Evolutionary conservation across 2,113 vertebrate species (phyloP).

Genomic region (Lichenostomus cassidix): DNA sequence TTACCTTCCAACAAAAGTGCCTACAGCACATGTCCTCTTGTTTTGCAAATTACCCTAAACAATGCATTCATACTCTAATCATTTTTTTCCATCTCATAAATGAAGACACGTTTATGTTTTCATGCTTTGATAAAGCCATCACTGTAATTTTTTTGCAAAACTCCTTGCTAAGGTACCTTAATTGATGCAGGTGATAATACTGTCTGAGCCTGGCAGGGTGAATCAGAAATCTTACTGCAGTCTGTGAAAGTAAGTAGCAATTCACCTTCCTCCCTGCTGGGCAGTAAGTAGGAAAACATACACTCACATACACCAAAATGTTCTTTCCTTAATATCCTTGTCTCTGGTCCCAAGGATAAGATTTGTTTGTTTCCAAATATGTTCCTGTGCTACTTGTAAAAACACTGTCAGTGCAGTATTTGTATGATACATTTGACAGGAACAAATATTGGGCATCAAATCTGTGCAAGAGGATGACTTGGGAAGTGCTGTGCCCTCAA

Average conservation of each 20-base stretch:
- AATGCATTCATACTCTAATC: constrained; percentile 15
- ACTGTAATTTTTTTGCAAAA: constrained; percentile 37
- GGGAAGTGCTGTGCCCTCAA: neutral
- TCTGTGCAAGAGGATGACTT: neutral
- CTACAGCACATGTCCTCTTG: neutral
- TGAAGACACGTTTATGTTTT: neutral
- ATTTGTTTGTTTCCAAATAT: constrained; percentile 54
- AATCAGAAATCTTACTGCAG: constrained; percentile 25
- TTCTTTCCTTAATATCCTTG: constrained; percentile 53
- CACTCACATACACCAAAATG: constrained; percentile 59
- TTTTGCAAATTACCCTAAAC: constrained; percentile 1
- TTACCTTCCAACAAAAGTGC: neutral
- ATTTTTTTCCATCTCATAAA: constrained; percentile 55
- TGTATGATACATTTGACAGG: constrained; percentile 5
- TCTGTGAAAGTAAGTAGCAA: constrained; percentile 55
- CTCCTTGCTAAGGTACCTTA: constrained; percentile 35
- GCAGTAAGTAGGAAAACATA: constrained; percentile 68
- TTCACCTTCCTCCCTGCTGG: constrained; percentile 70
- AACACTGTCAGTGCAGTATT: neutral
- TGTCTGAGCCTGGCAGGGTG: constrained; percentile 54
- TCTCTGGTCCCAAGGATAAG: constrained; percentile 50
- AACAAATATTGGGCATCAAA: neutral
- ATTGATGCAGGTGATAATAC: constrained; percentile 48
- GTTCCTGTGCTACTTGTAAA: constrained; percentile 12
- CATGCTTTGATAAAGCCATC: constrained; percentile 20